Evolutionary conservation across 2,113 vertebrate species (phyloP), one percentile per base, ranked within the genome.

Genomic region (Donacobius atricapilla): DNA sequence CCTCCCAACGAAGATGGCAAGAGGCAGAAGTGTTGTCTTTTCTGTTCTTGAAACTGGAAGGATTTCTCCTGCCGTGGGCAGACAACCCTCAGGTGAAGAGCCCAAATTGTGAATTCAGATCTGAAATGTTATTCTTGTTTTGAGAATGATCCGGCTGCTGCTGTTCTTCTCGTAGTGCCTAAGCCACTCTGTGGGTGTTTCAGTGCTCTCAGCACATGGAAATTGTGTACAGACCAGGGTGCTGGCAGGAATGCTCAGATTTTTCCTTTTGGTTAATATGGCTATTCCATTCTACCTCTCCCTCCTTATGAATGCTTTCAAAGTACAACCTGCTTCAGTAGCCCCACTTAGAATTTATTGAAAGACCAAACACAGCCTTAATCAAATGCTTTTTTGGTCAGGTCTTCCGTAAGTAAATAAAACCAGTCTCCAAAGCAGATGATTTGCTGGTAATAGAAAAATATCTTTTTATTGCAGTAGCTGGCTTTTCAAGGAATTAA

Each of bases 401-500:
- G 50, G 58, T 28, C 6, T 21, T 51, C 35, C 11, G 13, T 33
- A 56, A 85, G 27, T 35, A 69, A 53, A 20, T 16, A 87, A 87
- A 94, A 90, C 21, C 61, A 71, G 23, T 19, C 45, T 85, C 25
- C 3, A 27, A 87, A 47, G 7, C 11, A 42, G 16, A 18, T 39
- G 39, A 89, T 68, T 95, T 91, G 79, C 61, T 91, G 65, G 48
- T 93, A 90, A 95, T 91, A 98, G 95, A 98, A 98, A 96, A 96
- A 83, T 70, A 71, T 19, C 40, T 95, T 96, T 98, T 97, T 96
- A 93, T 60, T 96, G 88, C 91, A 97, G 97, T 95, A 95, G 82
- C 63, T 95, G 96, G 66, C 93, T 94, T 97, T 98, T 93, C 58
- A 96, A 96, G 91, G 97, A 98, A 98, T 98, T 98, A 98, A 90